Evolutionary conservation across 1,140 invertebrate genomes (phyloP), one percentile per base, ranked within the genome.

Genomic region (Drosophila obscura): DNA sequence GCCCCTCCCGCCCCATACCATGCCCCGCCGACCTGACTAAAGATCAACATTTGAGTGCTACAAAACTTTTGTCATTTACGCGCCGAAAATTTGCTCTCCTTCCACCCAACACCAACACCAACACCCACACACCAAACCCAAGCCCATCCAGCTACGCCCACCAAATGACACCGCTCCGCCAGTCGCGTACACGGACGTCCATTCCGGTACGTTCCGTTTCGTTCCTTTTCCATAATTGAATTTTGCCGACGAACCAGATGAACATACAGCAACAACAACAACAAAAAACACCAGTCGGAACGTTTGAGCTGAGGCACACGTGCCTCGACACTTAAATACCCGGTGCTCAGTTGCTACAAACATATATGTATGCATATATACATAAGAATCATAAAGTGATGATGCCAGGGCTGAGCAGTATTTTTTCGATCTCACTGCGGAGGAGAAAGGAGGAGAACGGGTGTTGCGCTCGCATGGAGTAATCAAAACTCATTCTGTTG

Each of bases 21-120:
- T 19, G 1, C 11, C 49, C 16, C 28, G 19, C 46, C 48, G 64
- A 85, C 81, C 81, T 64, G 74, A 64, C 82, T 81, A 75, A 87
- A 85, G 82, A 85, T 85, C 82, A 85, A 85, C 74, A 85, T 76
- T 85, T 74, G 82, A 77, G 60, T 58, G 56, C 73, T 73, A 64
- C 72, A 85, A 78, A 85, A 85, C 82, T 85, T 85, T 87, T 85
- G 77, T 81, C 82, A 85, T 85, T 85, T 87, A 81, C 81, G 81
- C 82, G 82, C 74, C 74, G 72, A 87, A 68, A 68, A 85, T 77
- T 87, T 81, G 46, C 62, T 46, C 48, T 35, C 61, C 41, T 16
- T 61, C 11, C n/a, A n/a, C 11, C 60, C 28, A 4, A 19, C 19
- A 16, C 16, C 16, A 16, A 16, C 16, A 16, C 0, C 16, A 16